These are phyloP conservation scores for Pipa parva DNA, from an alignment of 2,113 vertebrate species.

Conservation along the genomic window DNA sequence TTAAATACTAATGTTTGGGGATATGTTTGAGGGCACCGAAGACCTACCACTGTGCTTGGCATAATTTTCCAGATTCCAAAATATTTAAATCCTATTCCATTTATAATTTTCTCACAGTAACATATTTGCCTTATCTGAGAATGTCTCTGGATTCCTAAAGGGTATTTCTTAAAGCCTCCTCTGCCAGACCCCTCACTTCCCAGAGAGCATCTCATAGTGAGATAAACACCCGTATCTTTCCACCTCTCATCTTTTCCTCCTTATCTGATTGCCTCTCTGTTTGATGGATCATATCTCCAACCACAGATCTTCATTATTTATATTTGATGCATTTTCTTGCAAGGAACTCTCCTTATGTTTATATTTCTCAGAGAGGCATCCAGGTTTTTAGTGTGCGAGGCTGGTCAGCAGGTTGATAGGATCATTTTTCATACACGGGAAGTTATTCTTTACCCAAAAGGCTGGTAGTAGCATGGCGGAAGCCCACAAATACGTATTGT, in stretches of 20 bases:
- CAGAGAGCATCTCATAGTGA: constrained; percentile 6
- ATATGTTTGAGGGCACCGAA: too few relatives aligned
- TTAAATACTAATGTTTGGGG: too few relatives aligned
- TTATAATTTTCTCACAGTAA: not conserved
- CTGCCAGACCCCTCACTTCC: not conserved
- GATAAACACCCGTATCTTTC: constrained; percentile 13
- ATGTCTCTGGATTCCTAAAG: constrained; percentile 30
- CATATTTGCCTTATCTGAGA: constrained; percentile 38
- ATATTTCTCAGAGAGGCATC: not conserved
- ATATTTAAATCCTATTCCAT: too few relatives aligned
- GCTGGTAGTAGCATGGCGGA: too few relatives aligned
- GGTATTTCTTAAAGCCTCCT: not conserved
- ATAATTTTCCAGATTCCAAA: too few relatives aligned
- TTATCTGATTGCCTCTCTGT: constrained; percentile 21
- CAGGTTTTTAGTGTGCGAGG: not conserved
- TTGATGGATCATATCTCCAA: constrained; percentile 23
- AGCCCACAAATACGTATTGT: too few relatives aligned
- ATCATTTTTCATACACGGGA: not conserved
- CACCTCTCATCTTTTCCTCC: constrained; percentile 7
- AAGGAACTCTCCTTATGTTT: constrained; percentile 18
- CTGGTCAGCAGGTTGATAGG: not conserved
- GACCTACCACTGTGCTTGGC: too few relatives aligned
- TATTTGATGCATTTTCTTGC: constrained; percentile 3
- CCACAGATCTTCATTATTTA: constrained; percentile 20
- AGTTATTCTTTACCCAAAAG: too few relatives aligned